Conservation (phyloP, 2,888 invertebrate species). For the Drosophila longiperda region DNA sequence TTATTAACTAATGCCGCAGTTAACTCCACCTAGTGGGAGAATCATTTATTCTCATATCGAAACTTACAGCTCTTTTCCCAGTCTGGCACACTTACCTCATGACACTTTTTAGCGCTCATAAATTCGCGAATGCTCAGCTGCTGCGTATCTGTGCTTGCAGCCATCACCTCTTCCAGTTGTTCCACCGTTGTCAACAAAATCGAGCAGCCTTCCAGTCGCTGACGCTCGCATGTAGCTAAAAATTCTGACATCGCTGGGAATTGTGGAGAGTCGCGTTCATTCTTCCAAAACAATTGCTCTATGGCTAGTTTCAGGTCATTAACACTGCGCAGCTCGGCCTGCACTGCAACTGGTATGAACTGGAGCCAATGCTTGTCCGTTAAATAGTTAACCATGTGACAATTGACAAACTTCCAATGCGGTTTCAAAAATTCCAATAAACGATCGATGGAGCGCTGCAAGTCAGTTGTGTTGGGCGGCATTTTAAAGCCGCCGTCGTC, state of each 20-base stretch:
- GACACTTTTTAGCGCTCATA: slow-evolving; percentile 92
- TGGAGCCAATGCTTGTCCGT: slow-evolving; percentile 88
- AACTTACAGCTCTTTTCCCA: background rate
- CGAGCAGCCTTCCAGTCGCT: slow-evolving; percentile 57
- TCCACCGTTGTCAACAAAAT: slow-evolving; percentile 79
- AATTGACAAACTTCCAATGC: slow-evolving; percentile 88
- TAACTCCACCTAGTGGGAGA: slow-evolving; percentile 86
- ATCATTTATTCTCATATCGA: background rate
- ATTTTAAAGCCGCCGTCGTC: slow-evolving; percentile 31
- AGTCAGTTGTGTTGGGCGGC: slow-evolving; percentile 47
- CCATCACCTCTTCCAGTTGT: slow-evolving; percentile 74
- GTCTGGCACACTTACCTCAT: slow-evolving; percentile 87
- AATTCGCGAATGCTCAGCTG: slow-evolving; percentile 87
- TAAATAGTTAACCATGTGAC: slow-evolving; percentile 92
- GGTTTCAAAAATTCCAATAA: slow-evolving; percentile 87
- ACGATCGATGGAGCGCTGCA: slow-evolving; percentile 85
- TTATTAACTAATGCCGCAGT: slow-evolving; percentile 88
- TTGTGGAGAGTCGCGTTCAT: background rate
- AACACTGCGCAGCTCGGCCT: slow-evolving; percentile 85
- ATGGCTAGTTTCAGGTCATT: slow-evolving; percentile 85
- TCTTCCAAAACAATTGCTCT: slow-evolving; percentile 86
- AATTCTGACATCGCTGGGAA: slow-evolving; percentile 64
- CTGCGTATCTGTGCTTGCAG: slow-evolving; percentile 13
- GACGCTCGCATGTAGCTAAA: slow-evolving; percentile 48
- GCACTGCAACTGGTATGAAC: slow-evolving; percentile 87